Conservation (phyloP, 2,113 vertebrate genomes). For the human region DNA sequence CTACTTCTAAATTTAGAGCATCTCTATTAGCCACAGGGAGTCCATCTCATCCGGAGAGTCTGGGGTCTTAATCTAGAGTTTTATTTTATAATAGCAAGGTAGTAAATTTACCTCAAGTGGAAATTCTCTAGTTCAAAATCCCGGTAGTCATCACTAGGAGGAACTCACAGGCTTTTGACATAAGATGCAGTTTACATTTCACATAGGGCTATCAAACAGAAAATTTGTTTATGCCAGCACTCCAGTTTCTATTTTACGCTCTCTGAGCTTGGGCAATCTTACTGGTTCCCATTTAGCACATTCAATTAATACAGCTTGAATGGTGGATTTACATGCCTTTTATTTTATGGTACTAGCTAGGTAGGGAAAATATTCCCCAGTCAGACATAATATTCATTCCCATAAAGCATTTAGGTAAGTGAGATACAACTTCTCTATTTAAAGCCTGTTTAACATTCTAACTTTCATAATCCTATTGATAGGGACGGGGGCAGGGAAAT, state of each 20-base stretch:
- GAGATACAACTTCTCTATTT: background rate
- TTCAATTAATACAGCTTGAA: too few relatives aligned
- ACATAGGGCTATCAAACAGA: background rate
- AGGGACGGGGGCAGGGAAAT: too few relatives aligned
- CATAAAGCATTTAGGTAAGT: background rate
- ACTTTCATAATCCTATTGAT: background rate
- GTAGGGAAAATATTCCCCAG: background rate
- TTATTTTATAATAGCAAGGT: too few relatives aligned
- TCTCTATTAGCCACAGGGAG: too few relatives aligned
- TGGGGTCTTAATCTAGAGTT: too few relatives aligned
- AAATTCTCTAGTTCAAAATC: background rate
- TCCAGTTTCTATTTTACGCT: background rate
- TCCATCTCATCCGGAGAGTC: too few relatives aligned
- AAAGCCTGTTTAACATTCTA: background rate
- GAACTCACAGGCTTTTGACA: fast-evolving
- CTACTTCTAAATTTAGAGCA: too few relatives aligned
- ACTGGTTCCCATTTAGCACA: too few relatives aligned
- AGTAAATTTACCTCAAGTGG: background rate
- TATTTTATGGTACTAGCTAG: background rate
- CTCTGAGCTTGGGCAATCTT: too few relatives aligned
- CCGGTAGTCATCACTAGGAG: background rate
- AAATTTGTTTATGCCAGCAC: background rate
- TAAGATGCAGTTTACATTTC: background rate
- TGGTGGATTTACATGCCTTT: too few relatives aligned
- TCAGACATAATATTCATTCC: background rate